Evolutionary conservation across 2,888 invertebrate species (phyloP).

Genomic region (Anoncus sp.): DNA sequence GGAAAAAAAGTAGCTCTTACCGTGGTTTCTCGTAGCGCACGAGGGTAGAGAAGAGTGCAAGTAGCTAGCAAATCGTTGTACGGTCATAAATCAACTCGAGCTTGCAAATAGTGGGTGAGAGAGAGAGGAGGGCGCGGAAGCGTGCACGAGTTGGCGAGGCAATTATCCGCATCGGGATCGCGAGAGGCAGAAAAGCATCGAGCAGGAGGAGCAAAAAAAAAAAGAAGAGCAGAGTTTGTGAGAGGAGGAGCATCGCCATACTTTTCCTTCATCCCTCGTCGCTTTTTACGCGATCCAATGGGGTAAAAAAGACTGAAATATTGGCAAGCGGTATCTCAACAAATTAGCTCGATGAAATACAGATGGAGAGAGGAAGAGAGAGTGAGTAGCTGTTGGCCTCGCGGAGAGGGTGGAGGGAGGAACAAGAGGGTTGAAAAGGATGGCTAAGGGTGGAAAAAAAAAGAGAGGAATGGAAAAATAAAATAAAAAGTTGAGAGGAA

Average conservation of each 20-base stretch:
- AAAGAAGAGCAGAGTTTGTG: slow-evolving; percentile 52
- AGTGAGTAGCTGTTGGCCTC: slow-evolving; percentile 42
- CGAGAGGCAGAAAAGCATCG: slow-evolving; percentile 65
- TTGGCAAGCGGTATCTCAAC: slow-evolving; percentile 83
- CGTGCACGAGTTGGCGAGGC: slow-evolving; percentile 74
- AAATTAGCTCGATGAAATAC: slow-evolving; percentile 82
- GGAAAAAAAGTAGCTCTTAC: slow-evolving; percentile 44
- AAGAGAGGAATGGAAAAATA: slow-evolving; percentile 61
- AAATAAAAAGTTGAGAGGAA: slow-evolving; percentile 40
- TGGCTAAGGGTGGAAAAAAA: slow-evolving; percentile 63
- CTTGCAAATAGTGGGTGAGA: slow-evolving; percentile 45
- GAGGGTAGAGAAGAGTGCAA: slow-evolving; percentile 46
- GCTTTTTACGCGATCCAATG: slow-evolving; percentile 75
- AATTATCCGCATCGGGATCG: slow-evolving; percentile 80
- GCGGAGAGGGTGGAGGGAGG: slow-evolving; percentile 34
- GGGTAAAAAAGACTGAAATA: slow-evolving; percentile 81
- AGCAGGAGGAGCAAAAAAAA: slow-evolving; percentile 39
- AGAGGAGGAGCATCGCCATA: slow-evolving; percentile 40
- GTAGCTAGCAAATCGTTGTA: slow-evolving; percentile 61
- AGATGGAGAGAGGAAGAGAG: slow-evolving; percentile 75
- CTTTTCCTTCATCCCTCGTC: slow-evolving; percentile 55
- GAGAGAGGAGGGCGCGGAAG: slow-evolving; percentile 56
- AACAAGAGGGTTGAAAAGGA: slow-evolving; percentile 36
- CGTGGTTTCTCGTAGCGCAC: slow-evolving; percentile 9
- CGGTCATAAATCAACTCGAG: slow-evolving; percentile 66